A percentile compares a stretch with the other conserved stretches of the same genome.
Conservation (phyloP, 2,797 vertebrate genomes). For the Parauchenoglanis ngamensis region DNA sequence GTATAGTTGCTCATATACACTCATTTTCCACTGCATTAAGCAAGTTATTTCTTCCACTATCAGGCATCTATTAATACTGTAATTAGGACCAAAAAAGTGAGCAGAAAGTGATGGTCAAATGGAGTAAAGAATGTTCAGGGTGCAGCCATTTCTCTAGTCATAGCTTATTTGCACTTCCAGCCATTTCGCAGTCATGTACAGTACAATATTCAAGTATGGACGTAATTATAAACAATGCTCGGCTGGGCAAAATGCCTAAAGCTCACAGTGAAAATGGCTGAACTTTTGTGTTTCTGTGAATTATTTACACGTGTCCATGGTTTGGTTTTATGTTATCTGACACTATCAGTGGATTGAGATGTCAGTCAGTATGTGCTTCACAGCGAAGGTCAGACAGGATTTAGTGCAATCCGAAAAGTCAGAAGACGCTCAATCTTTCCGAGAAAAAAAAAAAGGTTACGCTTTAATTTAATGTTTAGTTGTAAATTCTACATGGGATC, state of each 20-base stretch:
- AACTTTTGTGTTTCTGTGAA: neutral
- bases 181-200: slow-evolving; percentile 40
- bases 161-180: slow-evolving; percentile 50
- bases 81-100: slow-evolving; percentile 38
- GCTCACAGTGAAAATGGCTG: slow-evolving; percentile 56
- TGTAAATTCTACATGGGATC: neutral
- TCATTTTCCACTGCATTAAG: neutral
- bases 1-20: slow-evolving; percentile 9
- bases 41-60: slow-evolving; percentile 39
- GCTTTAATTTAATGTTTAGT: neutral
- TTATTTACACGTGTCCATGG: neutral
- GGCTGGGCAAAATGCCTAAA: slow-evolving; percentile 41
- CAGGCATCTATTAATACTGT: slow-evolving; percentile 60
- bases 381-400: neutral
- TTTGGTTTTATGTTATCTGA: slow-evolving; percentile 6
- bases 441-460: neutral
- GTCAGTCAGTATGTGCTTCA: neutral
- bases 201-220: slow-evolving; percentile 63
- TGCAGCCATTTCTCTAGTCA: slow-evolving; percentile 53
- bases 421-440: neutral
- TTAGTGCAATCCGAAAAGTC: neutral
- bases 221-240: slow-evolving; percentile 47
- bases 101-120: slow-evolving; percentile 5
- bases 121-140: neutral
- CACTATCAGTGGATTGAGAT: neutral